Conservation (phyloP, 2,113 vertebrate genomes). For the Dendrocopos noguchii region DNA sequence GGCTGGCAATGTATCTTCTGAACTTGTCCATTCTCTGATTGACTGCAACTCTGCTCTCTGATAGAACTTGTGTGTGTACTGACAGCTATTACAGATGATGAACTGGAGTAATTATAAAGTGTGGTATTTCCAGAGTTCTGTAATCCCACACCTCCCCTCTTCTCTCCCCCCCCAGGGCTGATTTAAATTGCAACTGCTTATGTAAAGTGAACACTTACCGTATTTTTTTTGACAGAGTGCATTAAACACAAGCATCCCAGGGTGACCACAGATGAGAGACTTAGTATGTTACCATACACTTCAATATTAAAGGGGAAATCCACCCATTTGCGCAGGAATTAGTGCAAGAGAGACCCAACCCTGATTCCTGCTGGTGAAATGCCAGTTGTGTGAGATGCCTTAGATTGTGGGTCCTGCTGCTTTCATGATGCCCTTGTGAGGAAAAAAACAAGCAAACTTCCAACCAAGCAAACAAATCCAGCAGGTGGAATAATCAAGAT, state of each 20-base stretch:
- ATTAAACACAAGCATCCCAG: not conserved
- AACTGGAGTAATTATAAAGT: not conserved
- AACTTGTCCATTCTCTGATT: not conserved
- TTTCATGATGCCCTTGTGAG: not conserved
- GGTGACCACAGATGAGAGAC: not conserved
- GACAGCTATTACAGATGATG: not conserved
- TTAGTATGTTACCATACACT: not conserved
- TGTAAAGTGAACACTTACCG: not conserved
- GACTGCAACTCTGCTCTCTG: not conserved
- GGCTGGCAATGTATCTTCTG: not conserved
- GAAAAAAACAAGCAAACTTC: not conserved
- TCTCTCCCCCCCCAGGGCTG: not conserved
- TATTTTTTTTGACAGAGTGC: not conserved
- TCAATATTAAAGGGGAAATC: not conserved
- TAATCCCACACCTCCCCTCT: not conserved
- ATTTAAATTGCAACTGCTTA: not conserved
- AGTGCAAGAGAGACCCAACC: not conserved
- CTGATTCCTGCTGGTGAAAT: not conserved
- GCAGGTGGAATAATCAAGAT: not conserved
- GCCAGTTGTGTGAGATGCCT: not conserved
- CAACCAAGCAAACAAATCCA: not conserved
- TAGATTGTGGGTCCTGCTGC: not conserved
- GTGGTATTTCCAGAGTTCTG: not conserved
- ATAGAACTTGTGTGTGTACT: not conserved
- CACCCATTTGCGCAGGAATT: not conserved